Percentiles rank a stretch among this genome's conserved stretches.
Evolutionary conservation across 2,888 invertebrate species (phyloP).

Genomic region (Phengaris arion): DNA sequence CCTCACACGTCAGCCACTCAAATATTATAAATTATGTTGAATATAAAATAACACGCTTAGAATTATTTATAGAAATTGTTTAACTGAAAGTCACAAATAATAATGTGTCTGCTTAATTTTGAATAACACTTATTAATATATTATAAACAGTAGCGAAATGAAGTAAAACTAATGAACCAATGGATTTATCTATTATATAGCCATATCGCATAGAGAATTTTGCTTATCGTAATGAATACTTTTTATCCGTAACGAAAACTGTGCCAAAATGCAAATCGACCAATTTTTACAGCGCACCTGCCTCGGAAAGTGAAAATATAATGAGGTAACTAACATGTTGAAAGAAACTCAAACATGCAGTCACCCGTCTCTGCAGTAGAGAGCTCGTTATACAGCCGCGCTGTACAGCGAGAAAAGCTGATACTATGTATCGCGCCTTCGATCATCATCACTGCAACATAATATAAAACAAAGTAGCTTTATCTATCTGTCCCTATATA

Average conservation of each 20-base stretch:
- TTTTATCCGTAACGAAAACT: not conserved
- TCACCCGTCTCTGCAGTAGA: constrained; percentile 17
- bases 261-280: constrained; percentile 20
- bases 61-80: no score
- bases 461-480: no score
- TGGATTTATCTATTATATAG: not conserved
- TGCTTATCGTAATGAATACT: not conserved
- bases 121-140: no score
- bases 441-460: not conserved
- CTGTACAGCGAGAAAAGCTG: not conserved
- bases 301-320: constrained; percentile 27
- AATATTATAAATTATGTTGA: no score
- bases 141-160: no score
- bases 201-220: not conserved
- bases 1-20: no score
- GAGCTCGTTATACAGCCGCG: constrained; percentile 3
- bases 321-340: constrained; percentile 29
- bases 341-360: constrained; percentile 29
- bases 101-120: no score
- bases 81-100: no score
- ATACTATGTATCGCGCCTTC: constrained; percentile 7
- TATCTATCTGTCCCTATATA: no score
- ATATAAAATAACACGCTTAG: no score
- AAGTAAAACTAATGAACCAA: not conserved
- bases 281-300: constrained; percentile 8